These are phyloP conservation scores for Mesorhabditis belari DNA, from an alignment of 2,888 invertebrate genomes.

Conservation along the genomic window DNA sequence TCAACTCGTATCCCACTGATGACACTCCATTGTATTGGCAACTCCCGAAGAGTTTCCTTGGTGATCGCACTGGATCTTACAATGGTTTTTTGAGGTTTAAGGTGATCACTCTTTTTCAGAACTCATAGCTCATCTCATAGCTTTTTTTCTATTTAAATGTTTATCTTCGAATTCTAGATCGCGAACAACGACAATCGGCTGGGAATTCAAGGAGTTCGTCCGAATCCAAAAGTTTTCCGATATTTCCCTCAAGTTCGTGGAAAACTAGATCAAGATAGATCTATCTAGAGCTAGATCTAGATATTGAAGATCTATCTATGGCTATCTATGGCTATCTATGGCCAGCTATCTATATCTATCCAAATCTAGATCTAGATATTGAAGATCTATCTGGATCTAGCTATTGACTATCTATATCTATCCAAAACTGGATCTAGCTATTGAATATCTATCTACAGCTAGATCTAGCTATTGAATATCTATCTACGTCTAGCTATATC, in stretches of 20 bases:
- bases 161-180: constrained; percentile 51
- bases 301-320: too few species aligned
- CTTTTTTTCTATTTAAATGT: neutral
- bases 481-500: too few species aligned
- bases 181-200: constrained; percentile 56
- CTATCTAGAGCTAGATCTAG: too few species aligned
- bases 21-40: constrained; percentile 73
- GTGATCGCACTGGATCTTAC: constrained; percentile 71
- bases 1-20: constrained; percentile 49
- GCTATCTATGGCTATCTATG: too few species aligned
- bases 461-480: too few species aligned
- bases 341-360: too few species aligned
- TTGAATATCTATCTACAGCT: too few species aligned
- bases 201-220: constrained; percentile 31
- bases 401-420: neutral
- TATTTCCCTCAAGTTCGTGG: constrained; percentile 35
- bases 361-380: too few species aligned
- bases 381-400: neutral
- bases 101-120: too few species aligned
- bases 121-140: neutral
- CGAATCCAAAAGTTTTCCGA: constrained; percentile 41
- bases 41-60: constrained; percentile 73
- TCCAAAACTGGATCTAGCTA: too few species aligned
- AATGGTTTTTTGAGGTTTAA: constrained; percentile 78
- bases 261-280: too few species aligned